Conservation (phyloP, 2,888 invertebrate genomes). For the Drosophila heteroneura region DNA sequence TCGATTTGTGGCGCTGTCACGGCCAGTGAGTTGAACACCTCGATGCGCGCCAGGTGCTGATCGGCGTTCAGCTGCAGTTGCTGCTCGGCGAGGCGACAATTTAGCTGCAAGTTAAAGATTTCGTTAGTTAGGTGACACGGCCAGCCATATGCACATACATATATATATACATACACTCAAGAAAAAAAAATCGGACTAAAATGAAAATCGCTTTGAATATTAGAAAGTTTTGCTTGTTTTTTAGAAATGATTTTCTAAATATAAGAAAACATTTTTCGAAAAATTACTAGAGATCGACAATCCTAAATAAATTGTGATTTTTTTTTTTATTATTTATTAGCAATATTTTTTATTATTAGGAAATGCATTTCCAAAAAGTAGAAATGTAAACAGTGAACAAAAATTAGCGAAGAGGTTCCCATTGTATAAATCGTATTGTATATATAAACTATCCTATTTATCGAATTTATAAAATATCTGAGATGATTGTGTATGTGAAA, state of each 20-base stretch:
- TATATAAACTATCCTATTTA: not conserved
- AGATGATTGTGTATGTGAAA: not conserved
- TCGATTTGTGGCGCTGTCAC: slow-evolving; percentile 92
- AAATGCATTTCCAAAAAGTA: not conserved
- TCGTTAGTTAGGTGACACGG: slow-evolving; percentile 29
- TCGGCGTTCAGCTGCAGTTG: slow-evolving; percentile 82
- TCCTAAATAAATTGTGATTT: not conserved
- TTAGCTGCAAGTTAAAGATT: slow-evolving; percentile 78
- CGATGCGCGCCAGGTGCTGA: slow-evolving; percentile 86
- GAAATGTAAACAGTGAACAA: not conserved
- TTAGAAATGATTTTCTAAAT: not conserved
- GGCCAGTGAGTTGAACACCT: slow-evolving; percentile 93
- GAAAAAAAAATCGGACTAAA: not conserved
- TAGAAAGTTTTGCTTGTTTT: not conserved
- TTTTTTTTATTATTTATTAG: not conserved
- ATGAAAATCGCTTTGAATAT: not conserved
- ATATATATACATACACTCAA: not conserved
- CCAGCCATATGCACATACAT: not conserved
- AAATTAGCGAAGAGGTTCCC: too few relatives aligned
- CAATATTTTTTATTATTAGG: not conserved
- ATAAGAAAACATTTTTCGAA: not conserved
- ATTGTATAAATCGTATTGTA: not conserved
- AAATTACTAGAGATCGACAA: not conserved
- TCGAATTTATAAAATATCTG: not conserved
- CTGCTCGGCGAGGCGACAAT: slow-evolving; percentile 84